Evolutionary conservation across 1,140 invertebrate species (phyloP).

Genomic region (Panulirus ornatus): DNA sequence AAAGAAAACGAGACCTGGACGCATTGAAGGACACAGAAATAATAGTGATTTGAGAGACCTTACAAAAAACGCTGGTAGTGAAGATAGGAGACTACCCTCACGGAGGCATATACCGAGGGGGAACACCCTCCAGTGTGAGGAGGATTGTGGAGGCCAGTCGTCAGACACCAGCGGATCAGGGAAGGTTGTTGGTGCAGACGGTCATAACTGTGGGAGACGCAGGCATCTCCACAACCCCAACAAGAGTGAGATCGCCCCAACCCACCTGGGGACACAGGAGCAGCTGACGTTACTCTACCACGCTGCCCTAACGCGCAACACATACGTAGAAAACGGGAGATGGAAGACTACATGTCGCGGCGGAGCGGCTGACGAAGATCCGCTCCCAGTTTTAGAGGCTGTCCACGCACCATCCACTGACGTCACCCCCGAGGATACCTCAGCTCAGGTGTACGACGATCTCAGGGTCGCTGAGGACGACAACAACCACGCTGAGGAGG

Average conservation of each 20-base stretch:
- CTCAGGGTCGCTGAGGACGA: too few relatives aligned
- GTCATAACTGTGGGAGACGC: neutral
- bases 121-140: too few relatives aligned
- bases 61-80: too few relatives aligned
- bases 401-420: neutral
- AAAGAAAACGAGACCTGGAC: too few relatives aligned
- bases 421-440: neutral
- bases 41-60: too few relatives aligned
- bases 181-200: neutral
- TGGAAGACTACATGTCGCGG: neutral
- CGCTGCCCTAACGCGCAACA: slow-evolving; percentile 39
- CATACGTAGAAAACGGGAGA: slow-evolving; percentile 33
- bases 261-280: slow-evolving; percentile 37
- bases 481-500: too few relatives aligned
- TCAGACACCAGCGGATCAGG: neutral
- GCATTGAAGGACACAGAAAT: too few relatives aligned
- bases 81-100: too few relatives aligned
- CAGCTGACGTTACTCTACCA: slow-evolving; percentile 51
- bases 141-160: too few relatives aligned
- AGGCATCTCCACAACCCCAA: neutral
- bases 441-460: too few relatives aligned
- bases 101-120: too few relatives aligned
- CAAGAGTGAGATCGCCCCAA: neutral
- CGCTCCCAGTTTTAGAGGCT: neutral
- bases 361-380: neutral